phyloP scores from a whole-genome alignment of 2,797 vertebrate species.

The Bryconaethiops microstoma region DNA sequence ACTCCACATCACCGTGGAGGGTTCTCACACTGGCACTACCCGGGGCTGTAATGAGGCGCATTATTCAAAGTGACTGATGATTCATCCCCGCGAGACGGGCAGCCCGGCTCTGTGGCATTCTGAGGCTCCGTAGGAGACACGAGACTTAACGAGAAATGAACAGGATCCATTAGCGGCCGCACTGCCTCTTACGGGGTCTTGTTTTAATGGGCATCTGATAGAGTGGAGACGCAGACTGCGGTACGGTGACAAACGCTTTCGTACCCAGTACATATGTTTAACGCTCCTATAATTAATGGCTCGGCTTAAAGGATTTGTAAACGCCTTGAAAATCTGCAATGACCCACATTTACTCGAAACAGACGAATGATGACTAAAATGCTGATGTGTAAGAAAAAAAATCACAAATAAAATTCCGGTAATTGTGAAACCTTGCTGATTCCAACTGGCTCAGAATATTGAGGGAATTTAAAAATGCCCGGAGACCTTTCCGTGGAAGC shows the following conservation, averaged over 20 bases:
- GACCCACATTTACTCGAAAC: background rate
- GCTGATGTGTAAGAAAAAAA: background rate
- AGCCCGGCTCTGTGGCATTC: conserved; percentile 58
- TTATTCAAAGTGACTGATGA: conserved; percentile 74
- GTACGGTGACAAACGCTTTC: conserved; percentile 29
- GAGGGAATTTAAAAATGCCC: conserved; percentile 21
- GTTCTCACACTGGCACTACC: conserved; percentile 52
- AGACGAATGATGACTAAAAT: background rate
- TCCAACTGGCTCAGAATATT: conserved; percentile 58
- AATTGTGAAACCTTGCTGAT: background rate
- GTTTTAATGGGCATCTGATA: conserved; percentile 45
- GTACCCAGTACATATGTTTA: conserved; percentile 40
- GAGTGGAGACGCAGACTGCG: conserved; percentile 36
- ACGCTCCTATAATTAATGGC: conserved; percentile 24
- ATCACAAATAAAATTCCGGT: background rate
- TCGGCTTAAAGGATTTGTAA: conserved; percentile 12
- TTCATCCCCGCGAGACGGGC: conserved; percentile 62
- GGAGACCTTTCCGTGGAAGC: conserved; percentile 43
- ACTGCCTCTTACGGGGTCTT: conserved; percentile 27
- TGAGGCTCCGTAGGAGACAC: conserved; percentile 51
- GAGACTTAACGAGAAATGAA: conserved; percentile 67
- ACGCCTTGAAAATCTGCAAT: background rate
- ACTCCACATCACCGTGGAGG: conserved; percentile 67
- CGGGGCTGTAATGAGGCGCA: conserved; percentile 61
- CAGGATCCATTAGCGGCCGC: conserved; percentile 68